A percentile compares a stretch with the other conserved stretches of the same genome.
These are phyloP conservation scores for Gasterosteus nipponicus DNA, from an alignment of 2,113 vertebrate genomes.

Conservation along the genomic window DNA sequence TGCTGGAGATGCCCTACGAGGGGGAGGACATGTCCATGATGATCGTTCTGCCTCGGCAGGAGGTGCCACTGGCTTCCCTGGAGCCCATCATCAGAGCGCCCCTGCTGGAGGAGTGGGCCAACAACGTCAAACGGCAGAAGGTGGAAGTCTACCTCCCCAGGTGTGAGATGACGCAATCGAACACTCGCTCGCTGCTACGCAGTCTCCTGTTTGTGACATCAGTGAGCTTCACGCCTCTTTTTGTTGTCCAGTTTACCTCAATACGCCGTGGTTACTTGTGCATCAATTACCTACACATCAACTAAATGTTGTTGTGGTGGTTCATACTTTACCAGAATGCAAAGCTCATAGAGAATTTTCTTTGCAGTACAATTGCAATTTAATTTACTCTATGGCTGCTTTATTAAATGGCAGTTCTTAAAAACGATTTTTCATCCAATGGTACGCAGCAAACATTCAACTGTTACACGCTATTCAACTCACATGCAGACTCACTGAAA, in stretches of 20 bases:
- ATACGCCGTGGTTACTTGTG: not conserved
- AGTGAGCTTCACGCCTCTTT: not conserved
- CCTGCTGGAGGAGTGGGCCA: constrained; percentile 95
- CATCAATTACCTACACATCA: not conserved
- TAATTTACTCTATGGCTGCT: not conserved
- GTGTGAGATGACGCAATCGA: constrained; percentile 73
- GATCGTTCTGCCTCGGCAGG: constrained; percentile 93
- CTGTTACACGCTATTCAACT: not conserved
- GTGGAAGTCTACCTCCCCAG: constrained; percentile 96
- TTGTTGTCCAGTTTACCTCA: not conserved
- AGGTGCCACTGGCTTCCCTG: constrained; percentile 91
- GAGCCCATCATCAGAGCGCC: constrained; percentile 93
- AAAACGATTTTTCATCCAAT: not conserved
- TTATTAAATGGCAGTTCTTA: not conserved
- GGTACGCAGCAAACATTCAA: not conserved
- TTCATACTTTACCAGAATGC: not conserved
- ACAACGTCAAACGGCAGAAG: constrained; percentile 95
- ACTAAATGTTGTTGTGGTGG: not conserved
- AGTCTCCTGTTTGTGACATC: not conserved
- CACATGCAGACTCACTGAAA: not conserved
- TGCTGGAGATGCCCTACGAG: constrained; percentile 96
- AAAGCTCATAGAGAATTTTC: not conserved
- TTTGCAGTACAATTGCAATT: not conserved
- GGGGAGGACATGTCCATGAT: constrained; percentile 95
- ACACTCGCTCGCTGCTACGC: not conserved